Evolutionary conservation across 2,888 invertebrate species (phyloP).

Genomic region (Physocephala rufipes): DNA sequence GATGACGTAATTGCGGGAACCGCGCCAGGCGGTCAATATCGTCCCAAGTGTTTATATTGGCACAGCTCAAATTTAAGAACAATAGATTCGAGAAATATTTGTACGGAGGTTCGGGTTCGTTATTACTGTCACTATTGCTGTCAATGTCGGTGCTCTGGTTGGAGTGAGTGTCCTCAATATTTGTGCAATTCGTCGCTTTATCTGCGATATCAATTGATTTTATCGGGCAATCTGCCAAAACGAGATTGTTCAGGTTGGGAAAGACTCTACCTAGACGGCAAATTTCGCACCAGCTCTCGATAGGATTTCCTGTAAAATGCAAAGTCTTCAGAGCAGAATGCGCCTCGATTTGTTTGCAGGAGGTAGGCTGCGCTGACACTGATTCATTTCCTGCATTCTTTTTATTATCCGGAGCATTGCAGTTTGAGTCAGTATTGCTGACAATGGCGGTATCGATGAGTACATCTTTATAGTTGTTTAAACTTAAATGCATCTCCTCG

Average conservation of each 20-base stretch:
- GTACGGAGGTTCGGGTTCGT: constrained; percentile 69
- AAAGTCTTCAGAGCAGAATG: constrained; percentile 80
- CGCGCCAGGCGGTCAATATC: constrained; percentile 86
- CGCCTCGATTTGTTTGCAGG: constrained; percentile 61
- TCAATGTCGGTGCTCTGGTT: background rate
- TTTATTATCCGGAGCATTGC: constrained; percentile 2
- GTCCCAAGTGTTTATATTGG: constrained; percentile 84
- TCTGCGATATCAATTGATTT: constrained; percentile 61
- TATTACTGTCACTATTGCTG: constrained; percentile 65
- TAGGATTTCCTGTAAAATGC: constrained; percentile 87
- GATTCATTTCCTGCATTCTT: constrained; percentile 22
- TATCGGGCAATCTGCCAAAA: constrained; percentile 87
- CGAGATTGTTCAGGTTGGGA: constrained; percentile 84
- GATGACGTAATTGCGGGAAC: constrained; percentile 83
- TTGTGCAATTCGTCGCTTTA: background rate
- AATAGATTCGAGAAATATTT: constrained; percentile 68
- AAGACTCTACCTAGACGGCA: constrained; percentile 85
- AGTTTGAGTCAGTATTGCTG: constrained; percentile 23
- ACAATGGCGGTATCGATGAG: constrained; percentile 70
- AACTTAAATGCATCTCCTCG: constrained; percentile 90
- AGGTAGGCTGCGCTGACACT: constrained; percentile 52
- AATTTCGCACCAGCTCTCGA: constrained; percentile 86
- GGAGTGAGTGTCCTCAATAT: background rate
- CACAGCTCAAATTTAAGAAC: constrained; percentile 86
- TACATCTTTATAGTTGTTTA: constrained; percentile 86